Conservation (phyloP, 2,113 vertebrate genomes). For the Zingel zingel region DNA sequence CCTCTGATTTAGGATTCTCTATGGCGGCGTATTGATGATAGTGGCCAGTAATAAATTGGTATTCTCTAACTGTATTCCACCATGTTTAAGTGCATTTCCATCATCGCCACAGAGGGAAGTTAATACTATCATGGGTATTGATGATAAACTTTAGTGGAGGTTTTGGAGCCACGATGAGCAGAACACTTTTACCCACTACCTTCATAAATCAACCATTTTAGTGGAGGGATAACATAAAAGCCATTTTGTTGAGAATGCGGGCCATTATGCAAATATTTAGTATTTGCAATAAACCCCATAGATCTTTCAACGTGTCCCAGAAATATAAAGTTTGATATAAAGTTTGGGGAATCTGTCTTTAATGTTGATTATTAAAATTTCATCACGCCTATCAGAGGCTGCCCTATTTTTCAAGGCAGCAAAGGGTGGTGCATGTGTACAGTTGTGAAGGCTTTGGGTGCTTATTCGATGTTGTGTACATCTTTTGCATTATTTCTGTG, state of each 20-base stretch:
- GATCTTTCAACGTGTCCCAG: slow-evolving; percentile 76
- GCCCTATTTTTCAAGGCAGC: slow-evolving; percentile 72
- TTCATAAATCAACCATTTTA: slow-evolving; percentile 79
- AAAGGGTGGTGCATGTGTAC: slow-evolving; percentile 43
- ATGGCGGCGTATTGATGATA: slow-evolving; percentile 66
- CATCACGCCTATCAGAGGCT: slow-evolving; percentile 75
- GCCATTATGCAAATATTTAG: slow-evolving; percentile 82
- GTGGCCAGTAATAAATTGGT: slow-evolving; percentile 69
- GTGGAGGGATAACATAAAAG: slow-evolving; percentile 70
- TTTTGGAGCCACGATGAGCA: slow-evolving; percentile 64
- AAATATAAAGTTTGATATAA: slow-evolving; percentile 80
- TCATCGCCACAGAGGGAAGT: slow-evolving; percentile 71
- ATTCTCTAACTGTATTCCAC: slow-evolving; percentile 68
- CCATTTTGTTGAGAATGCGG: slow-evolving; percentile 77
- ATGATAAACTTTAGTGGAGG: slow-evolving; percentile 73
- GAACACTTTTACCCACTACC: slow-evolving; percentile 60
- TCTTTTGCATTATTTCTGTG: slow-evolving; percentile 31
- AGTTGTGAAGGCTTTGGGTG: slow-evolving; percentile 32
- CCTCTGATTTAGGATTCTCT: slow-evolving; percentile 58
- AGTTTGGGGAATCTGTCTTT: slow-evolving; percentile 79
- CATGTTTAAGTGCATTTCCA: slow-evolving; percentile 78
- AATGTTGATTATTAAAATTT: slow-evolving; percentile 82
- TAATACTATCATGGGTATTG: slow-evolving; percentile 77
- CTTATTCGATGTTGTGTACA: slow-evolving; percentile 25
- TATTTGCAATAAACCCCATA: slow-evolving; percentile 78